Evolutionary conservation across 2,797 vertebrate genomes (phyloP), one percentile per base, ranked within the genome.

Genomic region (Dipus sagitta): DNA sequence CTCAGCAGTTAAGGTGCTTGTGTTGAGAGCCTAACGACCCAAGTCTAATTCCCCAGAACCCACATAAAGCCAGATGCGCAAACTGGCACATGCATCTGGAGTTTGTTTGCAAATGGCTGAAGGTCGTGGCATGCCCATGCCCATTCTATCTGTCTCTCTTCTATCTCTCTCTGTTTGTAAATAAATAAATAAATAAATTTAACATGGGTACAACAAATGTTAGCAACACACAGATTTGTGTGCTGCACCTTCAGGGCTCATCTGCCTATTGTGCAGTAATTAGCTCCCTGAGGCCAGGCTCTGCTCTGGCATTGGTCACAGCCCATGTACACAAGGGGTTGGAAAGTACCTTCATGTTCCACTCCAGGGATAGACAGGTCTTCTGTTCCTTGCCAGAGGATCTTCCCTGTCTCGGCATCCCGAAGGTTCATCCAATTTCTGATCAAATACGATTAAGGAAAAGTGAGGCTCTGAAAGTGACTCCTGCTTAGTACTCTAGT

Each of bases 381-480:
- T 97, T 99, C 99, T 15, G 99, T 99, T 96, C 99, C 99, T 97
- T 99, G 99, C 99, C 99, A 99, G 88, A 99, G 99, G 90, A 99
- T 99, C 96, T 99, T 99, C 68, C 99, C 99, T 0, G 99, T 99
- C 97, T 99, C 99, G 32, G 99, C 99, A 98, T 99, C 99, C 72
- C 99, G 98, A 90, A 99, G 99, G 96, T 99, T 99, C 99, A 99
- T 99, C 99, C 99, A 99, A 95, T 99, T 99, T 98, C 99, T 99
- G 98, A 86, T 97, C 95, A 91, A 65, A 93, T 85, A 94, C 52
- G 90, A 64, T 98, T 98, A 98, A 98, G 98, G 98, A 97, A 97
- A 98, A 90, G 74, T 23, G 78, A 78, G 84, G 38, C 58, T 52
- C 24, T 21, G 54, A 86, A 65, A 85, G 60, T 7, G 65, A 75